These are phyloP conservation scores for Oreotrochilus melanogaster DNA, from an alignment of 2,113 vertebrate species.

Conservation along the genomic window DNA sequence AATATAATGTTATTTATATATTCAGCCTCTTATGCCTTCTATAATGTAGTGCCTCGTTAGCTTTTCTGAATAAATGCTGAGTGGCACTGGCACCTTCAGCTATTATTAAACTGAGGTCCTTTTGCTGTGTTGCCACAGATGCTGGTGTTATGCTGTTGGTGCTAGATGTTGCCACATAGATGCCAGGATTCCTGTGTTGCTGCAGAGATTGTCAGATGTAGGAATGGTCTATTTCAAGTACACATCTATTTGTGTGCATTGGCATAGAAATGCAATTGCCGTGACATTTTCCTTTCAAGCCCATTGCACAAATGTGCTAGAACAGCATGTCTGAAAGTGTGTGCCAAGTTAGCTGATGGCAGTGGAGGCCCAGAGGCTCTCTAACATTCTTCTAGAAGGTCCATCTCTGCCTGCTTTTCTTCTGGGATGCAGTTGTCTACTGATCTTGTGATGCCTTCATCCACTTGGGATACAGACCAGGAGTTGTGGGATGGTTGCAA, in stretches of 20 bases:
- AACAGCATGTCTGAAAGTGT: not conserved
- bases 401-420: not conserved
- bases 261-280: not conserved
- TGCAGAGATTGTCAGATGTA: not conserved
- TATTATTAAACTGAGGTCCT: not conserved
- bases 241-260: not conserved
- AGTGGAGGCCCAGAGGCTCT: not conserved
- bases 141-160: not conserved
- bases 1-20: not conserved
- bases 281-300: not conserved
- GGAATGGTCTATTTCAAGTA: not conserved
- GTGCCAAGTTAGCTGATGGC: not conserved
- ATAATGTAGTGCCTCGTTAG: fast-evolving
- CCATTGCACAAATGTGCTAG: not conserved
- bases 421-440: not conserved
- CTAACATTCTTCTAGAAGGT: not conserved
- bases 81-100: not conserved
- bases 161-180: not conserved
- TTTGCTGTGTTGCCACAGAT: not conserved
- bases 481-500: not conserved
- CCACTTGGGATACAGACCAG: not conserved
- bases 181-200: not conserved
- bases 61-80: not conserved
- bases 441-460: not conserved
- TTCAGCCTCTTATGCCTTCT: not conserved